A percentile compares a stretch with the other conserved stretches of the same genome.
Conservation (phyloP, 2,888 invertebrate species). For the Nemotelus pantherinus region DNA sequence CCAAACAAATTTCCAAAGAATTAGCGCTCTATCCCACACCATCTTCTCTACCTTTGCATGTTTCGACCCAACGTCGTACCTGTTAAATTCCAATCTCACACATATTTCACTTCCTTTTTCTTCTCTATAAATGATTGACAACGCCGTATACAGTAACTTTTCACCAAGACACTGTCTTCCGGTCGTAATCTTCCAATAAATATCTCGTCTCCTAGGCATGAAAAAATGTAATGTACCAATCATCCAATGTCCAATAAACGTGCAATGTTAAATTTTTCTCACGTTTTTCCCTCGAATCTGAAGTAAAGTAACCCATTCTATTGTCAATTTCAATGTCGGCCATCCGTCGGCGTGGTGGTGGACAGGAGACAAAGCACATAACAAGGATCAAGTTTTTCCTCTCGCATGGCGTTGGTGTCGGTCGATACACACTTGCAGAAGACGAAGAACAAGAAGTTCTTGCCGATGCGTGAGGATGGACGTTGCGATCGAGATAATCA, state of each 20-base stretch:
- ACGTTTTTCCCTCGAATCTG: constrained; percentile 35
- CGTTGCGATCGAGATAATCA: constrained; percentile 20
- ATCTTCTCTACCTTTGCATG: not conserved
- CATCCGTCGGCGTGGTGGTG: constrained; percentile 5
- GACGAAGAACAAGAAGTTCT: not conserved
- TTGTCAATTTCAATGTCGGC: not conserved
- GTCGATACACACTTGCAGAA: not conserved
- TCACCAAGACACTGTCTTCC: constrained; percentile 16
- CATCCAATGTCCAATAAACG: constrained; percentile 32
- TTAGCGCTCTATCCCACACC: not conserved
- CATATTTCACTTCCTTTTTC: not conserved
- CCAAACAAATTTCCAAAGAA: constrained; percentile 6
- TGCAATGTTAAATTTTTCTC: constrained; percentile 42
- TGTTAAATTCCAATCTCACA: too few species aligned
- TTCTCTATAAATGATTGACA: constrained; percentile 26
- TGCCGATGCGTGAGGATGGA: not conserved
- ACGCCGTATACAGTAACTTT: constrained; percentile 29
- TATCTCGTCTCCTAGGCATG: constrained; percentile 20
- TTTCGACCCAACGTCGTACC: too few species aligned
- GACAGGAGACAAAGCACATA: constrained; percentile 30
- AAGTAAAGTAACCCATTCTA: constrained; percentile 23
- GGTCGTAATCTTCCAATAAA: constrained; percentile 32
- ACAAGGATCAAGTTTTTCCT: constrained; percentile 36
- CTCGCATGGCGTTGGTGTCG: not conserved
- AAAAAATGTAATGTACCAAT: constrained; percentile 26